Evolutionary conservation across 2,113 vertebrate genomes (phyloP), one percentile per base, ranked within the genome.

Genomic region (Tragelaphus imberbis): DNA sequence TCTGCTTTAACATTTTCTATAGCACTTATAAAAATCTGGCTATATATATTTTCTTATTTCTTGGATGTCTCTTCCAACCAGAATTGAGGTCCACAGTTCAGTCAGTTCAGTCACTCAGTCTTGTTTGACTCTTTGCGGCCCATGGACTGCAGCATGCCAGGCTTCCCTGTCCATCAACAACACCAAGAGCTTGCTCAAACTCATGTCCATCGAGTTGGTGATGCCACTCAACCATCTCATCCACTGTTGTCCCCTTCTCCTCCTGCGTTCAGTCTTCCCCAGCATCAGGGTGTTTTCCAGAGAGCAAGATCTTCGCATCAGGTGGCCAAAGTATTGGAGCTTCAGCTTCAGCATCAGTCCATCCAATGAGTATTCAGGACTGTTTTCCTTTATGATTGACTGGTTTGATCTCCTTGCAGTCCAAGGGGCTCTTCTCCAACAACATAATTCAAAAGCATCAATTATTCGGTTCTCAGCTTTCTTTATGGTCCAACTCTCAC

Each of bases 41-140:
- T 84, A 23, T 92, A 9, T 92, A 16, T 92, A 30, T 82, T 91
- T 91, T 61, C 61, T 88, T 71, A 88, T 55, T 92, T 68, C 21
- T 14, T 53, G 59, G 23, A n/a, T 19, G 5, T 91, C 90, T 65
- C 49, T 27, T 65, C 58, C 59, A 82, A 14, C 25, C 25, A 63
- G 58, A 65, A 68, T 55, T 36, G 4, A 92, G 68, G 27, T 84
- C 79, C 17, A 55, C 49, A 36, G 33, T 68, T 68, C 65, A 68
- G 8, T 68, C 16, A 68, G 65, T 36, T 68, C 33, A 68, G 65
- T 68, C 0, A 2, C 33, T 68, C 33, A 36, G 65, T 68, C 17
- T 10, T 36, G 17, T 68, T 1, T 21, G 65, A 36, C 65, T 68
- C 4, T 65, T 65, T 36, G 65, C 0, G 0, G 8, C 33, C 33